phyloP scores from a whole-genome alignment of 2,888 invertebrate species.

The Calliopum simillimum region DNA sequence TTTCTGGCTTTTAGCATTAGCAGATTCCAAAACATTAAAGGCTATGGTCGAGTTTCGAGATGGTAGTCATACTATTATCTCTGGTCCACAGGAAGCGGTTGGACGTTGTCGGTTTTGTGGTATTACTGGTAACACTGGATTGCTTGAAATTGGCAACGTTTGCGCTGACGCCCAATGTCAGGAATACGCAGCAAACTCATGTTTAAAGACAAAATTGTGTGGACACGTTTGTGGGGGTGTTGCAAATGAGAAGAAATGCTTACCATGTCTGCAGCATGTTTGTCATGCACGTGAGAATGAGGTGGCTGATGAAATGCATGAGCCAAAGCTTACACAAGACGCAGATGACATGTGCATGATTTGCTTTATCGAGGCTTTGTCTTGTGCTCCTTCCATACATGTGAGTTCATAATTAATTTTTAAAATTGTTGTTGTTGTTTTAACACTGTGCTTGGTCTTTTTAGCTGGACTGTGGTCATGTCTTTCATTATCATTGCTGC shows the following conservation, averaged over 20 bases:
- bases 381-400: constrained; percentile 94
- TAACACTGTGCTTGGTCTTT: constrained; percentile 41
- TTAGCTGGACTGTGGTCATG: constrained; percentile 92
- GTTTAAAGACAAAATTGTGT: constrained; percentile 84
- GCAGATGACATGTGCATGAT: constrained; percentile 99
- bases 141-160: constrained; percentile 91
- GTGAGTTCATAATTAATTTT: constrained; percentile 64
- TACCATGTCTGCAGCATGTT: constrained; percentile 91
- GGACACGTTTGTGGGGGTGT: constrained; percentile 96
- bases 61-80: constrained; percentile 70
- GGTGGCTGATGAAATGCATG: constrained; percentile 59
- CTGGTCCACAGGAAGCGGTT: constrained; percentile 68
- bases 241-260: constrained; percentile 82
- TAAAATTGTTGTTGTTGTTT: background rate
- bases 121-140: constrained; percentile 82
- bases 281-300: constrained; percentile 71
- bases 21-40: constrained; percentile 93
- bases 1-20: constrained; percentile 93
- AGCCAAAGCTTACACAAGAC: constrained; percentile 84
- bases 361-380: constrained; percentile 96
- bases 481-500: constrained; percentile 95
- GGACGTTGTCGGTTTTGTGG: constrained; percentile 95
- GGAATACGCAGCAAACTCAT: constrained; percentile 76
- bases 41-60: constrained; percentile 91
- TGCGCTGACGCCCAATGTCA: constrained; percentile 96